These are phyloP conservation scores for Pseudocheirus occidentalis DNA, from an alignment of 2,797 vertebrate genomes.

Conservation along the genomic window DNA sequence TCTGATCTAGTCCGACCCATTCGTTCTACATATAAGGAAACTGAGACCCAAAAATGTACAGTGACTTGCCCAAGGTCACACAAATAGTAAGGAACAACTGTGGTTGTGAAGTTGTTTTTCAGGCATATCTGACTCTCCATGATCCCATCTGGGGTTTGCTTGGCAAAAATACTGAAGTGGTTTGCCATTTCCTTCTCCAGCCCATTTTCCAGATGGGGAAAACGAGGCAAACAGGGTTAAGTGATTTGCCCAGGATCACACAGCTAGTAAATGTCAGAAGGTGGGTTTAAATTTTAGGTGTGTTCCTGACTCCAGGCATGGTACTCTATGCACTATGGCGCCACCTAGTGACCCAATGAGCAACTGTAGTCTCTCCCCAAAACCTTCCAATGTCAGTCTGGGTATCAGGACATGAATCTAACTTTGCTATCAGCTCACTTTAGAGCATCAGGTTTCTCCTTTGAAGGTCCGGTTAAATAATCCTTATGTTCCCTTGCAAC, in stretches of 20 bases:
- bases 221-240: neutral
- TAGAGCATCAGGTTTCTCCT: neutral
- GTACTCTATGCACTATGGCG: neutral
- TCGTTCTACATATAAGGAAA: neutral
- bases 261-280: neutral
- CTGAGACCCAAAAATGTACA: neutral
- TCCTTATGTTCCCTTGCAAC: fast-evolving
- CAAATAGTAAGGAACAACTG: neutral
- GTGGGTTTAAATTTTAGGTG: neutral
- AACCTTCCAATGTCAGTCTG: neutral
- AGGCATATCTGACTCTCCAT: neutral
- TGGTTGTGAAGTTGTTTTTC: neutral
- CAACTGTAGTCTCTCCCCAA: neutral
- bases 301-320: neutral
- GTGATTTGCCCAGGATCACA: neutral
- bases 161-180: neutral
- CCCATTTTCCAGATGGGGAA: neutral
- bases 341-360: neutral
- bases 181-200: neutral
- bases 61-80: neutral
- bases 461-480: fast-evolving
- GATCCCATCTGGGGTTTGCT: neutral
- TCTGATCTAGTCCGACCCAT: neutral
- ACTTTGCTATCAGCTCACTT: neutral
- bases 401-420: neutral